Conservation (phyloP, 2,113 vertebrate species). For the Pluvialis apricaria region DNA sequence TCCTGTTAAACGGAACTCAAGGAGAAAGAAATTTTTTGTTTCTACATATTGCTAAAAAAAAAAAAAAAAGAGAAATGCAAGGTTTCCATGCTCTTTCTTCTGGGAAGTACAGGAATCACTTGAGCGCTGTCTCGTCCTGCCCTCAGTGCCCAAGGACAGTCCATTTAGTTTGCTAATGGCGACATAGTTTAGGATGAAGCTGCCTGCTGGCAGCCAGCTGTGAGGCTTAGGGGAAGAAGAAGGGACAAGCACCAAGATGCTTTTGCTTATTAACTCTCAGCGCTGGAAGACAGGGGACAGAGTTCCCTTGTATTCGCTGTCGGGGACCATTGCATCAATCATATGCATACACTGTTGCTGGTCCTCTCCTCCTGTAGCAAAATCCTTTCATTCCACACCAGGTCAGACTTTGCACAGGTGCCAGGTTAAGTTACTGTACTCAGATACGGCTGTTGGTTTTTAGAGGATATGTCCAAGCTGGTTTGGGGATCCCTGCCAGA, state of each 20-base stretch:
- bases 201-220: background rate
- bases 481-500: background rate
- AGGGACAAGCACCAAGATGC: background rate
- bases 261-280: background rate
- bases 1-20: background rate
- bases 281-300: background rate
- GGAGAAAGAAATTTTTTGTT: background rate
- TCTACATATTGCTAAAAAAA: background rate
- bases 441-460: background rate
- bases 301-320: background rate
- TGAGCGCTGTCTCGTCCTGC: background rate
- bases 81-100: background rate
- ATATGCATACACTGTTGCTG: background rate
- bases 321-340: background rate
- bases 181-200: rapidly evolving
- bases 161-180: background rate
- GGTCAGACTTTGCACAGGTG: background rate
- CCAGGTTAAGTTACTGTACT: background rate
- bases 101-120: background rate
- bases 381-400: background rate
- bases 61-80: background rate
- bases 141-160: rapidly evolving
- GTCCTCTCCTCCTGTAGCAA: background rate
- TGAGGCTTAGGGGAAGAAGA: background rate
- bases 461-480: background rate